Evolutionary conservation across 2,888 invertebrate genomes (phyloP).

Genomic region (Brachypalpus laphriformis): DNA sequence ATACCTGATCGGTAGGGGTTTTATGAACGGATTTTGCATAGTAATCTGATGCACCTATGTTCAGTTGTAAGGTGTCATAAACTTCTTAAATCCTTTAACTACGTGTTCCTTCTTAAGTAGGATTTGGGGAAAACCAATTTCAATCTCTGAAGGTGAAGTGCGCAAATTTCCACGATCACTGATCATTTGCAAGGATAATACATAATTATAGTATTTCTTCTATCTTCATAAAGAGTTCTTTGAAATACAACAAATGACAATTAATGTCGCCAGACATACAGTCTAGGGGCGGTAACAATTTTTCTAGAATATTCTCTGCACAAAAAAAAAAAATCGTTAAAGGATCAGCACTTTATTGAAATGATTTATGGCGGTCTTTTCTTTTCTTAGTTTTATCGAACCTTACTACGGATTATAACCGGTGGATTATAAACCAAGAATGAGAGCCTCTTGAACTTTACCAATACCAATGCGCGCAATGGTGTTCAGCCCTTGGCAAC

Average conservation of each 20-base stretch:
- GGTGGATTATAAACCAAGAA: no score
- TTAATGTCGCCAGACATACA: neutral
- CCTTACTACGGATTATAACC: no score
- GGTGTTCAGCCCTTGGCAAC: no score
- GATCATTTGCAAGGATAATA: neutral
- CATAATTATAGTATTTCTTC: neutral
- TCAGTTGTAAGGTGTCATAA: neutral
- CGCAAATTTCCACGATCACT: neutral
- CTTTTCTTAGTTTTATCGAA: no score
- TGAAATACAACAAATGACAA: neutral
- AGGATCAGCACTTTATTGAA: no score
- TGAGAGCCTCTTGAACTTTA: no score
- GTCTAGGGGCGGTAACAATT: neutral
- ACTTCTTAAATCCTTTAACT: neutral
- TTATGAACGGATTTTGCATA: no score
- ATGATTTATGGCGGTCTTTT: no score
- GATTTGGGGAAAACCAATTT: neutral
- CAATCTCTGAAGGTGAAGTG: neutral
- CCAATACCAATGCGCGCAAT: no score
- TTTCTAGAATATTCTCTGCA: neutral
- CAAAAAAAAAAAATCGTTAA: no score
- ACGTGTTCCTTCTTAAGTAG: neutral
- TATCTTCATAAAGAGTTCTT: neutral
- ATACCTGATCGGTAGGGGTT: constrained; percentile 4
- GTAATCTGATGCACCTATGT: no score